phyloP scores from a whole-genome alignment of 2,113 vertebrate species.

The Salvelinus alpinus region DNA sequence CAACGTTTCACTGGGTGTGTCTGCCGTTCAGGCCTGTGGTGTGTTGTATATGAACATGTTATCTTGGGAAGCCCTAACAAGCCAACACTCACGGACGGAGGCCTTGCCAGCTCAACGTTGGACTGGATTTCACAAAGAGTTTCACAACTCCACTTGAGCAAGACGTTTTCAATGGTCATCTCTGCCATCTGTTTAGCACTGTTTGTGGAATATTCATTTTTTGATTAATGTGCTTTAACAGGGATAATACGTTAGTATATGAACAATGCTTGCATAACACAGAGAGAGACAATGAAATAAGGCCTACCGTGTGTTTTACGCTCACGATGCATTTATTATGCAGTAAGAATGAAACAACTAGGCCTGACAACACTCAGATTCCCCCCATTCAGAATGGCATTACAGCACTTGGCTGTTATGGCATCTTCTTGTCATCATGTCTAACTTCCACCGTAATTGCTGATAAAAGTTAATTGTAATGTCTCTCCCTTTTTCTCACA shows the following conservation, averaged over 20 bases:
- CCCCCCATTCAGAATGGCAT: neutral
- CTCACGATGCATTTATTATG: too few relatives aligned
- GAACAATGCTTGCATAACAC: too few relatives aligned
- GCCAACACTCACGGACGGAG: constrained; percentile 6
- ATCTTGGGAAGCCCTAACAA: neutral
- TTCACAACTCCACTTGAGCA: constrained; percentile 32
- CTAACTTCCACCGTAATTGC: neutral
- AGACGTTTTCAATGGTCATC: constrained; percentile 32
- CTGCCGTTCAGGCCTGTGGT: neutral
- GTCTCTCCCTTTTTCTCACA: neutral
- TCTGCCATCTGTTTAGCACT: too few relatives aligned
- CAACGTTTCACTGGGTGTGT: constrained; percentile 26
- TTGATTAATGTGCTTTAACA: too few relatives aligned
- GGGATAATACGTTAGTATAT: too few relatives aligned
- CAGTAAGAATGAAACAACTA: too few relatives aligned
- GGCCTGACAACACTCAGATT: neutral
- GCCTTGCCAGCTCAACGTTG: constrained; percentile 25
- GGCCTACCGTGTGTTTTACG: too few relatives aligned
- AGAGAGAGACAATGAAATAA: too few relatives aligned
- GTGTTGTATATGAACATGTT: constrained; percentile 38
- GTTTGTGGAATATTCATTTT: too few relatives aligned
- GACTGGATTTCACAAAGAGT: constrained; percentile 46
- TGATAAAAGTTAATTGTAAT: constrained; percentile 40
- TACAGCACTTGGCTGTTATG: neutral
- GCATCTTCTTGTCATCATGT: neutral